Base-by-base conservation (phyloP, 2,797 vertebrate species). In the Rhinatrema bivittatum region DNA sequence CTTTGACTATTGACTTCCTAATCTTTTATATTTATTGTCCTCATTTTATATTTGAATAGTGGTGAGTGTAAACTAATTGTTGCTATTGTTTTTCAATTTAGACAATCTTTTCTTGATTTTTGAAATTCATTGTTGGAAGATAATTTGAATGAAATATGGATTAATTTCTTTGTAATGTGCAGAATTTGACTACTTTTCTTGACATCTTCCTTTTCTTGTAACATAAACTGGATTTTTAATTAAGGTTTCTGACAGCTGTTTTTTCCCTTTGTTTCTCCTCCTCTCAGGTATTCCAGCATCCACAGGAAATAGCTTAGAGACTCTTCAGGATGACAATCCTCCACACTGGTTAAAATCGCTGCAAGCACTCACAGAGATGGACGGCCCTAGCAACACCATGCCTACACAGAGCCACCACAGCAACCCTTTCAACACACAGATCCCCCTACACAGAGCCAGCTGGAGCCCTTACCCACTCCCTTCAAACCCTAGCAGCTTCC, bases 331-430 rank as follows among this genome's bases (percentile, higher is more conserved):
- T 25, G 96, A 99, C 84, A 99, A 94, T 89, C 96, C 95, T 32
- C 96, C 96, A 57, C 96, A 99, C 78, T 98, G 95, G 96, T 91
- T 99, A 69, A 99, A 98, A 74, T 99, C 96, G 65, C 87, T 98
- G 60, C 96, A 99, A 82, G 79, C 95, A 20, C 94, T 99, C 70
- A 99, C 96, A 85, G 96, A 99, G 76, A 87, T 97, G 89, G 96
- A 99, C 42, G 90, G 88, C 68, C 94, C 95, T 23, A 79, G 85
- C 45, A 80, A 91, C 50, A 82, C 78, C 0, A 74, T 85, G 8
- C 76, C 83, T 53, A 81, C 88, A 65, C 79, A 84, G 48, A 76
- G 76, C 38, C 82, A 83, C 62, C 83, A 87, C 68, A 88, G 74
- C 85, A 85, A 81, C 81, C 91, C 85, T 75, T 91, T 80, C 86